Conservation (phyloP, 2,888 invertebrate species). For the Diarsia dahlii region DNA sequence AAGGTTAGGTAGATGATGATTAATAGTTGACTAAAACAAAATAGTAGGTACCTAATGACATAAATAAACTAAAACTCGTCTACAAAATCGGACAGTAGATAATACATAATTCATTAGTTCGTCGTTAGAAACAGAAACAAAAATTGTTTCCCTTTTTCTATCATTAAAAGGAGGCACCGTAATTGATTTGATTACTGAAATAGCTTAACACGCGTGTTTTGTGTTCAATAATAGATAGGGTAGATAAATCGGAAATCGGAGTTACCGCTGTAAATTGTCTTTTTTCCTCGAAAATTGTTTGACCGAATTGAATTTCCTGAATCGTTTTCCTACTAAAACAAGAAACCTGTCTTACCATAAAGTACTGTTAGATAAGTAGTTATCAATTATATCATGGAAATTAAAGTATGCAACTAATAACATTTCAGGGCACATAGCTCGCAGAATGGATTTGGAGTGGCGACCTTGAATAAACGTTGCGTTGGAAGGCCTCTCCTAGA, state of each 20-base stretch:
- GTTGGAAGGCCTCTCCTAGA: too few relatives aligned
- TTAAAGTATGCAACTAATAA: neutral
- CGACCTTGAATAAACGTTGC: too few relatives aligned
- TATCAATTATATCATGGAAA: neutral
- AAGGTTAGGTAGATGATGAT: too few relatives aligned
- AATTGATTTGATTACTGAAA: slow-evolving; percentile 44
- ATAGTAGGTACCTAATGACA: too few relatives aligned
- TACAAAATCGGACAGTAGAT: neutral
- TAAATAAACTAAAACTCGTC: slow-evolving; percentile 4
- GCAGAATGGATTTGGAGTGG: too few relatives aligned
- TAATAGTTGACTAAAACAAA: too few relatives aligned
- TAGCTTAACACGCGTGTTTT: slow-evolving; percentile 19
- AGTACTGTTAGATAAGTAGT: neutral
- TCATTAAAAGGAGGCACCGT: slow-evolving; percentile 2
- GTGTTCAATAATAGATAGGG: slow-evolving; percentile 26
- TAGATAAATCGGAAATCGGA: neutral
- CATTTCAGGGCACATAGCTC: neutral
- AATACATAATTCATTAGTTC: slow-evolving; percentile 24
- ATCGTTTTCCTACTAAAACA: neutral
- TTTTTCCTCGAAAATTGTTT: neutral
- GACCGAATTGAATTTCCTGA: neutral
- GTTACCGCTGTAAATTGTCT: slow-evolving; percentile 9
- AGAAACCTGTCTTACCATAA: neutral
- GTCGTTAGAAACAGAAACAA: slow-evolving; percentile 1
- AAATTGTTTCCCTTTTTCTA: slow-evolving; percentile 3